A percentile compares a stretch with the other conserved stretches of the same genome.
Conservation (phyloP, 2,888 invertebrate genomes). For the Pachycephus smyrnensis region DNA sequence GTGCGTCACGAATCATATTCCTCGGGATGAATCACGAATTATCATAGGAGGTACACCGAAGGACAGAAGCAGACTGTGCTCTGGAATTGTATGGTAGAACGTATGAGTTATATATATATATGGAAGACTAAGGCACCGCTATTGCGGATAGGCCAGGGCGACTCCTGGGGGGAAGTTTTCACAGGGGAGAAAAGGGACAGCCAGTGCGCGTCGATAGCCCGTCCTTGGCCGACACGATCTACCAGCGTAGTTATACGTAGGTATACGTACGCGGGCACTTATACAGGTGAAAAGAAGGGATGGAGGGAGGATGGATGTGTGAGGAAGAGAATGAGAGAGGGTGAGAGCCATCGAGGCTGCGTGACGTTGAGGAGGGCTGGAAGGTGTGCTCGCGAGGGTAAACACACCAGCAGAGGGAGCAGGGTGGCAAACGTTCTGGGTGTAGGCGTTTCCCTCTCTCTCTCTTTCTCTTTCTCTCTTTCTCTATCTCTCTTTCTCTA, state of each 20-base stretch:
- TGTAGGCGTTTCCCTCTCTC: constrained; percentile 14
- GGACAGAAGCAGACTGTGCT: background rate
- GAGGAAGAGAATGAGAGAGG: background rate
- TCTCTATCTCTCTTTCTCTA: background rate
- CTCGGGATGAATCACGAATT: background rate
- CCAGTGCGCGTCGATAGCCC: background rate
- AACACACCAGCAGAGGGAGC: background rate
- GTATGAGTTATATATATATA: background rate
- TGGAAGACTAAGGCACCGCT: background rate
- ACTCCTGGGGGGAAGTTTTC: background rate
- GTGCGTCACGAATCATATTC: background rate
- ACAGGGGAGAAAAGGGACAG: background rate
- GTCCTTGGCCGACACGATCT: background rate
- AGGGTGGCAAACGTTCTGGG: background rate
- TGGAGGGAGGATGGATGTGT: background rate
- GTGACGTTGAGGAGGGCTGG: background rate
- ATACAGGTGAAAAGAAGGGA: background rate
- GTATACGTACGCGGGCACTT: background rate
- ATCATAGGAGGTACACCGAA: background rate
- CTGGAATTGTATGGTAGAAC: background rate
- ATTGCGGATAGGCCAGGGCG: background rate
- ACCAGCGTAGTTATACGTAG: background rate
- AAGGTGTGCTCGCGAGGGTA: background rate
- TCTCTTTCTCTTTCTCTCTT: background rate
- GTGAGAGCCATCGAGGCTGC: background rate